Percentiles rank a stretch among this genome's conserved stretches.
Conservation (phyloP, 1,140 invertebrate species). For the Portunus trituberculatus region DNA sequence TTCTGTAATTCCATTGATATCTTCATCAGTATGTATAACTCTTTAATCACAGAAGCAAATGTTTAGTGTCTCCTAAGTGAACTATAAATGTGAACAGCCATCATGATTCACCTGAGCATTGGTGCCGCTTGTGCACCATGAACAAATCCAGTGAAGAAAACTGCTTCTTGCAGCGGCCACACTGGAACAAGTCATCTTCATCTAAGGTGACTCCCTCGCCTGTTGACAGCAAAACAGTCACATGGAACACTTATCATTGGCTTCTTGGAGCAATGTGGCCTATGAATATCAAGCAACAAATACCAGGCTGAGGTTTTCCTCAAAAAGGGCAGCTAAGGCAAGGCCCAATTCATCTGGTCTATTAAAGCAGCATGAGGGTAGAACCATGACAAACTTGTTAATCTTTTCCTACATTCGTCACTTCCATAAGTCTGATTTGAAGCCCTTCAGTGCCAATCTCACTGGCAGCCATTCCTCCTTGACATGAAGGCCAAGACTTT, state of each 20-base stretch:
- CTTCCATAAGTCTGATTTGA: too few relatives aligned
- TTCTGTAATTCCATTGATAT: too few relatives aligned
- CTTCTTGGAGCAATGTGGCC: too few relatives aligned
- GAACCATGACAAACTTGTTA: too few relatives aligned
- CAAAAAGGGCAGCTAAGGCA: too few relatives aligned
- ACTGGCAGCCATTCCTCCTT: not conserved
- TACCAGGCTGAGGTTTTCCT: too few relatives aligned
- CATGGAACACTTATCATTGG: not conserved
- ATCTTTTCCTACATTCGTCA: too few relatives aligned
- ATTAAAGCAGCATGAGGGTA: too few relatives aligned
- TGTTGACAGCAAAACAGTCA: not conserved
- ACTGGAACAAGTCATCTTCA: slow-evolving; percentile 68
- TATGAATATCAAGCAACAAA: too few relatives aligned
- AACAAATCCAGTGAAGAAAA: slow-evolving; percentile 65
- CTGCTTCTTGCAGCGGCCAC: slow-evolving; percentile 68
- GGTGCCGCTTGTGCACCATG: slow-evolving; percentile 62
- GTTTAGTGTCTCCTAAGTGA: not conserved
- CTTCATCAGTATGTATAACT: too few relatives aligned
- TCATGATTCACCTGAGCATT: slow-evolving; percentile 61
- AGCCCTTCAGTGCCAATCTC: too few relatives aligned
- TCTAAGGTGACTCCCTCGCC: slow-evolving; percentile 64
- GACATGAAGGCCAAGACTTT: not conserved
- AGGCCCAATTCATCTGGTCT: too few relatives aligned
- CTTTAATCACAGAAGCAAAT: not conserved
- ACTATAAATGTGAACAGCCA: not conserved